Evolutionary conservation across 1,140 invertebrate genomes (phyloP).

Genomic region (Papilio glaucus): DNA sequence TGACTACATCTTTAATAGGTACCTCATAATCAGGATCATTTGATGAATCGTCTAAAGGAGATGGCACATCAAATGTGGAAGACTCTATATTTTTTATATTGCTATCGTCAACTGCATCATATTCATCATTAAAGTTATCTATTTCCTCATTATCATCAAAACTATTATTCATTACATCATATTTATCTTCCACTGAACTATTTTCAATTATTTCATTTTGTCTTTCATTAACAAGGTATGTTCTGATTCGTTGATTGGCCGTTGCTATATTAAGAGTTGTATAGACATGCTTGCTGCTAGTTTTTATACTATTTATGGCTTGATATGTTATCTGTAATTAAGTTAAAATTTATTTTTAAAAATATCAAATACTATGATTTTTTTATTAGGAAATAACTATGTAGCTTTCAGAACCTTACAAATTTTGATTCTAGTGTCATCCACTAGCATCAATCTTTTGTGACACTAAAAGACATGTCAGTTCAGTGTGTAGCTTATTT

Average conservation of each 20-base stretch:
- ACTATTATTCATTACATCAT: neutral
- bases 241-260: slow-evolving; percentile 17
- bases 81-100: slow-evolving; percentile 1
- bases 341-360: too few species aligned
- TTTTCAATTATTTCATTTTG: neutral
- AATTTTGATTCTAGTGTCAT: too few species aligned
- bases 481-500: too few species aligned
- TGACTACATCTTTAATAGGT: neutral
- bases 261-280: neutral
- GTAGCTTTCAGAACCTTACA: too few species aligned
- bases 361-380: too few species aligned
- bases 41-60: neutral
- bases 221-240: slow-evolving; percentile 17
- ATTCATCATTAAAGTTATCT: neutral
- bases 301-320: slow-evolving; percentile 4
- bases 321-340: slow-evolving; percentile 15
- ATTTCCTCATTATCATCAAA: neutral
- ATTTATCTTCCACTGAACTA: neutral
- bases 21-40: neutral
- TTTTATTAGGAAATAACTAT: too few species aligned
- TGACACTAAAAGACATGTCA: too few species aligned
- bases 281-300: neutral
- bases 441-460: too few species aligned
- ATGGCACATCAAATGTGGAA: neutral
- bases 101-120: too few species aligned